These are phyloP conservation scores for Antennarius striatus DNA, from an alignment of 2,113 vertebrate genomes.

Conservation along the genomic window DNA sequence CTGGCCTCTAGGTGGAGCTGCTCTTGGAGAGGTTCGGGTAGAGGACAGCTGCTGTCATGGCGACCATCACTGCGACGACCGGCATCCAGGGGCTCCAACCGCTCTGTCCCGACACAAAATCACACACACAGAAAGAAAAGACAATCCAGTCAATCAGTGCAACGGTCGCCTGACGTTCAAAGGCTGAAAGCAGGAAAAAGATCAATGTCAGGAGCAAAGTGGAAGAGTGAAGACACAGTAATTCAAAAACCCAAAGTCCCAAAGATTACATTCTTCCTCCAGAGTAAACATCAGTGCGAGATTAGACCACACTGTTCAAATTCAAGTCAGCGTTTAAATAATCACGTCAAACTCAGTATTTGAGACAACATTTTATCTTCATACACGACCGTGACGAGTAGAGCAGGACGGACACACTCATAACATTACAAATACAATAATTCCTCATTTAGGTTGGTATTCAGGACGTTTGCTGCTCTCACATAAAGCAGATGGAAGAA, in stretches of 20 bases:
- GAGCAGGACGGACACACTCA: too few relatives aligned
- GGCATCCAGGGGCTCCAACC: slow-evolving; percentile 97
- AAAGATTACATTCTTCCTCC: neutral
- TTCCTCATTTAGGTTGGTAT: too few relatives aligned
- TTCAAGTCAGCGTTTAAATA: too few relatives aligned
- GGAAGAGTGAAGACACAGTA: neutral
- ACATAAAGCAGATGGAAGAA: too few relatives aligned
- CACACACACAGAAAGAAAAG: neutral
- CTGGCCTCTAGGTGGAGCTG: slow-evolving; percentile 74
- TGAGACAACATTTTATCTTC: too few relatives aligned
- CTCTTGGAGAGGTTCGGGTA: slow-evolving; percentile 95
- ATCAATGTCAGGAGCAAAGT: neutral
- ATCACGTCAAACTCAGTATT: too few relatives aligned
- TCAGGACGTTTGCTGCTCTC: too few relatives aligned
- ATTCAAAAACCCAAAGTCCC: slow-evolving; percentile 8
- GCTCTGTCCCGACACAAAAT: slow-evolving; percentile 79
- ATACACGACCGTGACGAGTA: too few relatives aligned
- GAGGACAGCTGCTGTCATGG: slow-evolving; percentile 93
- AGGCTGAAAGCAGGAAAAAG: neutral
- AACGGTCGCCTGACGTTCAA: neutral
- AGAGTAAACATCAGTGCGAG: too few relatives aligned
- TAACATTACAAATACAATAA: too few relatives aligned
- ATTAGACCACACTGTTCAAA: too few relatives aligned
- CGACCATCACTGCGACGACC: slow-evolving; percentile 95
- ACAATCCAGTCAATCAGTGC: slow-evolving; percentile 9